Evolutionary conservation across 2,888 invertebrate species (phyloP).

Genomic region (Drosophila emarginata): DNA sequence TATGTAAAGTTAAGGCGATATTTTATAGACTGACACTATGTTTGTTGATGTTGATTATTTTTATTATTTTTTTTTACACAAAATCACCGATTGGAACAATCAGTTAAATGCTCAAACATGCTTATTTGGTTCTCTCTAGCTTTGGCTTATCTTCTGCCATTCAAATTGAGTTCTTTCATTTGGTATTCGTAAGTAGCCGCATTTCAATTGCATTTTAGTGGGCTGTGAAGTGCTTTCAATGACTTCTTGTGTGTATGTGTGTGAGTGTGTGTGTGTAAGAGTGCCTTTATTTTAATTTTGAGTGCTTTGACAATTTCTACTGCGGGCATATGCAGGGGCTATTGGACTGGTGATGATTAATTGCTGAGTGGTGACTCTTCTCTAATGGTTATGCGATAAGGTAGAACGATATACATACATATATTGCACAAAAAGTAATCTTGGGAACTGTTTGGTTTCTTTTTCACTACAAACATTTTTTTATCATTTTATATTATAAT

Average conservation of each 20-base stretch:
- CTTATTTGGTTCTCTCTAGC: slow-evolving; percentile 38
- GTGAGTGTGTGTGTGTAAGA: neutral
- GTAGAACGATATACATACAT: neutral
- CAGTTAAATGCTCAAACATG: slow-evolving; percentile 66
- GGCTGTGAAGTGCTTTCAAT: slow-evolving; percentile 60
- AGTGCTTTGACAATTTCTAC: neutral
- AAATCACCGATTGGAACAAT: slow-evolving; percentile 77
- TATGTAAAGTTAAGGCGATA: slow-evolving; percentile 30
- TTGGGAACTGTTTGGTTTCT: neutral
- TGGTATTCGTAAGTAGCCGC: slow-evolving; percentile 66
- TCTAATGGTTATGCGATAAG: neutral
- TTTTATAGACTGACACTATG: slow-evolving; percentile 55
- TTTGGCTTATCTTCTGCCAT: slow-evolving; percentile 52
- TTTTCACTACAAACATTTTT: neutral
- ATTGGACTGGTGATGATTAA: neutral
- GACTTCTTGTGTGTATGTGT: neutral
- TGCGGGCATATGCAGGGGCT: neutral
- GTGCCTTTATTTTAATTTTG: neutral
- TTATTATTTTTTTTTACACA: slow-evolving; percentile 39
- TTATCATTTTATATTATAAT: no score
- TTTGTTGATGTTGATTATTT: slow-evolving; percentile 3
- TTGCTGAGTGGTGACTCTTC: neutral
- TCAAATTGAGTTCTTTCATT: slow-evolving; percentile 57
- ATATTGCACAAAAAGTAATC: neutral
- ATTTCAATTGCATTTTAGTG: slow-evolving; percentile 62